Evolutionary conservation across 2,888 invertebrate species (phyloP).

Genomic region (Chrysina gloriosa): DNA sequence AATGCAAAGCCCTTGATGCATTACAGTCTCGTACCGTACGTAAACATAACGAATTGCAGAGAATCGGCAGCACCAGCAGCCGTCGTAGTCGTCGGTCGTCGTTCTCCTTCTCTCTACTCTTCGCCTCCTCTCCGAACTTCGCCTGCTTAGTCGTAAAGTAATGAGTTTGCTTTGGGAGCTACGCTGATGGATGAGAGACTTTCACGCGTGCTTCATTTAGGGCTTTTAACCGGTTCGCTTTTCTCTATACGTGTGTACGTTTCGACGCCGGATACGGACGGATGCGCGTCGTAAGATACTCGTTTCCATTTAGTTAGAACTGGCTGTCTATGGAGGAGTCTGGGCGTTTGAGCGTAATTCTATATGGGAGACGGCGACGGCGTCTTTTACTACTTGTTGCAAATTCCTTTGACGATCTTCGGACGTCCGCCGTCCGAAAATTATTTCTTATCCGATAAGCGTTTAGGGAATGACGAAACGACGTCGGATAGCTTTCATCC

Average conservation of each 20-base stretch:
- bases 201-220: conserved; percentile 60
- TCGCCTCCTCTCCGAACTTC: conserved; percentile 44
- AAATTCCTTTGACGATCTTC: background rate
- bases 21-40: conserved; percentile 57
- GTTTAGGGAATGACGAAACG: too few species aligned
- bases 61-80: conserved; percentile 45
- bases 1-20: conserved; percentile 58
- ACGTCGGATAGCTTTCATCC: too few species aligned
- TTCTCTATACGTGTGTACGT: conserved; percentile 44
- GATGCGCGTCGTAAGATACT: conserved; percentile 34
- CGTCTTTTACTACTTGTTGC: conserved; percentile 35
- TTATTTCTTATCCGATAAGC: background rate
- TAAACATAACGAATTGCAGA: conserved; percentile 60
- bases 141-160: conserved; percentile 57
- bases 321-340: conserved; percentile 15
- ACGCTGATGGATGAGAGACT: conserved; percentile 56
- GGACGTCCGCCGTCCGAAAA: background rate
- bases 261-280: conserved; percentile 43
- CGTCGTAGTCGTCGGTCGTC: background rate
- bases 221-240: conserved; percentile 57
- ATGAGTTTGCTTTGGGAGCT: conserved; percentile 59
- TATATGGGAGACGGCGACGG: background rate
- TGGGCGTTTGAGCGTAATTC: conserved; percentile 20
- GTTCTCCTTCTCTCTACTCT: background rate
- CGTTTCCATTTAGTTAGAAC: conserved; percentile 26